Evolutionary conservation across 2,113 vertebrate species (phyloP), one percentile per base, ranked within the genome.

Genomic region (Thomomys bottae): DNA sequence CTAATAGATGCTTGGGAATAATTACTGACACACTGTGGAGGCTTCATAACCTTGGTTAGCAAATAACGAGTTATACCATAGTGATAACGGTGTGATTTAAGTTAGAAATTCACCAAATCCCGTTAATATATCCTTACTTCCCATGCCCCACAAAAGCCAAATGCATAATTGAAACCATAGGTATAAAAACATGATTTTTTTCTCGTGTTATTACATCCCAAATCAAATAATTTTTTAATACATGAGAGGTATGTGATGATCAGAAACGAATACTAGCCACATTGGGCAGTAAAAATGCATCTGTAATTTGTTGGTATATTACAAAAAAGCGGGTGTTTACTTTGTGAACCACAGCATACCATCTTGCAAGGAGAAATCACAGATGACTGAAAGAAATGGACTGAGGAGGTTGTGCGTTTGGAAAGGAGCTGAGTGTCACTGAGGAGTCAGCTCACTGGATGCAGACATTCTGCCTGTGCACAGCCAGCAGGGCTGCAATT

Each of bases 41-140:
- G 96, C 97, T 97, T 97, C 83, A 97, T 97, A 96, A 81, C 90
- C 81, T 94, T 26, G 2, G 96, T 42, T 95, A 96, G 91, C 89
- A 96, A 97, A 97, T 97, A 96, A 97, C 94, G 95, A 97, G 96
- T 84, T 67, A 88, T 67, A 93, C 96, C 94, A 95, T 96, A 94
- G 93, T 64, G 73, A 89, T 87, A 95, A 97, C 84, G 64, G 42
- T 71, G 90, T 93, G 84, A 96, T 97, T 97, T 96, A 98, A 97
- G 92, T 96, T 94, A 96, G 89, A 97, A 94, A 96, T 94, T 94
- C 72, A 94, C 77, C 94, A 89, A 97, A 73, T 94, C 90, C 54
- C 94, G 91, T 97, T 89, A 88, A 93, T 95, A 68, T 84, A 83
- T 94, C 64, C 54, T 96, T 97, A 88, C 87, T 92, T 36, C 64